Evolutionary conservation across 2,113 vertebrate genomes (phyloP).

Genomic region (Ceyx margarethae): DNA sequence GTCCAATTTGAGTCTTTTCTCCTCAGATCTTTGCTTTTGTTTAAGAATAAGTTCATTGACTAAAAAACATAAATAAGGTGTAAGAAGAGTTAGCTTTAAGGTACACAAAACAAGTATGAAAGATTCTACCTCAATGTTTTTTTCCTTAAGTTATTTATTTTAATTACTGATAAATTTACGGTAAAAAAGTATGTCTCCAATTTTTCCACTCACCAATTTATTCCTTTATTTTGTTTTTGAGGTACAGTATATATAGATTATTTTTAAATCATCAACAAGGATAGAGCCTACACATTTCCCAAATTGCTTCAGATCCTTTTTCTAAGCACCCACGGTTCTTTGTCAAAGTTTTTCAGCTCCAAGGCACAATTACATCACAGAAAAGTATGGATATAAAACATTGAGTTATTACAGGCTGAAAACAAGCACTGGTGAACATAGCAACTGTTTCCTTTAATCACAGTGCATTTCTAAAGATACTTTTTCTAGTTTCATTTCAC

Average conservation of each 20-base stretch:
- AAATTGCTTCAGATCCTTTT: background rate
- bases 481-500: background rate
- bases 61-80: conserved; percentile 55
- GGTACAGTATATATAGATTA: background rate
- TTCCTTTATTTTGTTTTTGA: background rate
- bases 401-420: background rate
- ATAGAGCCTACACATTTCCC: background rate
- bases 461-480: background rate
- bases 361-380: background rate
- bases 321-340: background rate
- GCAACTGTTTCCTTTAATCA: background rate
- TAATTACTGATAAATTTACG: background rate
- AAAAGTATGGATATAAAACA: background rate
- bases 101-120: background rate
- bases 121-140: background rate
- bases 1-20: conserved; percentile 96
- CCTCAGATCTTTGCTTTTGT: conserved; percentile 96
- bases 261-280: background rate
- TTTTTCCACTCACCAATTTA: background rate
- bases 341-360: background rate
- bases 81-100: background rate
- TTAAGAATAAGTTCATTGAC: conserved; percentile 99
- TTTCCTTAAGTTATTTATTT: background rate
- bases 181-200: background rate
- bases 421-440: background rate